Conservation (phyloP, 1,140 invertebrate genomes). For the Aphidius ervi region DNA sequence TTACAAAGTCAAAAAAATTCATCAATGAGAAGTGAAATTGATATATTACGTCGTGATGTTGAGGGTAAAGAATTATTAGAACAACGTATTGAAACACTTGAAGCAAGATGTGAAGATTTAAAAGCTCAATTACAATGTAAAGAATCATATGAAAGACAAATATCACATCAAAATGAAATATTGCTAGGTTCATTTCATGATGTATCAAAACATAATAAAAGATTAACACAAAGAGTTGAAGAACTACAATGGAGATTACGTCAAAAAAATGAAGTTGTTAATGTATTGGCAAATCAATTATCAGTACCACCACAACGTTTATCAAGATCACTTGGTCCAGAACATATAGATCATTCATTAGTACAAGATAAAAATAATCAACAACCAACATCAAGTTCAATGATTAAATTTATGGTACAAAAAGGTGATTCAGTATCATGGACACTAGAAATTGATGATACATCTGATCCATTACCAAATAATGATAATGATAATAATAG, state of each 20-base stretch:
- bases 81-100: constrained; percentile 55
- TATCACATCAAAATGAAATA: constrained; percentile 63
- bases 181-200: constrained; percentile 67
- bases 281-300: constrained; percentile 48
- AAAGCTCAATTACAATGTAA: constrained; percentile 62
- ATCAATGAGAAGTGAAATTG: constrained; percentile 63
- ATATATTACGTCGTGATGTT: constrained; percentile 56
- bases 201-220: constrained; percentile 71
- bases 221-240: constrained; percentile 77
- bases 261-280: constrained; percentile 68
- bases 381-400: constrained; percentile 54
- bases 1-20: constrained; percentile 70
- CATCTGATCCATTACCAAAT: constrained; percentile 35
- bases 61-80: constrained; percentile 60
- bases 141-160: constrained; percentile 52
- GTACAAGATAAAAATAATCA: constrained; percentile 12
- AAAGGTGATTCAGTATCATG: constrained; percentile 80
- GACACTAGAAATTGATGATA: constrained; percentile 74
- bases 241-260: constrained; percentile 80
- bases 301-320: constrained; percentile 32
- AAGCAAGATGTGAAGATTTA: constrained; percentile 67
- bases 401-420: constrained; percentile 75
- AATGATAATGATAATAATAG: constrained; percentile 7
- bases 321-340: constrained; percentile 36
- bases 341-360: constrained; percentile 32